A percentile compares a stretch with the other conserved stretches of the same genome.
Evolutionary conservation across 2,888 invertebrate species (phyloP).

Genomic region (Gibbula magus): DNA sequence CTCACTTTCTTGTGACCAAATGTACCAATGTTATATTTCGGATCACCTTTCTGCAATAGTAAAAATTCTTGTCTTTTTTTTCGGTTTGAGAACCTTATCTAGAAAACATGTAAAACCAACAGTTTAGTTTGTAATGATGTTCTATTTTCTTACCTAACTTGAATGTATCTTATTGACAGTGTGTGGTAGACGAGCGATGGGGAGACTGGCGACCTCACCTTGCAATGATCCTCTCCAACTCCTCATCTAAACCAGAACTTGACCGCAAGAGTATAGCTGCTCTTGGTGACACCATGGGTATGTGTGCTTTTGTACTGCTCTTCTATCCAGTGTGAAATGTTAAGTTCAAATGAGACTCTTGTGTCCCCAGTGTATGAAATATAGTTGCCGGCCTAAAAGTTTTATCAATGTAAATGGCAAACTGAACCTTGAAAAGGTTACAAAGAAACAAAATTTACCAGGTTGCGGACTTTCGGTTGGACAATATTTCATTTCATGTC

Average conservation of each 20-base stretch:
- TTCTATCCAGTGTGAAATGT: neutral
- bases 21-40: too few species aligned
- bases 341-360: neutral
- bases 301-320: neutral
- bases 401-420: neutral
- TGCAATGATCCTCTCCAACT: constrained; percentile 91
- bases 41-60: too few species aligned
- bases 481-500: neutral
- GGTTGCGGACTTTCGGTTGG: too few species aligned
- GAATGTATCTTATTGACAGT: constrained; percentile 57
- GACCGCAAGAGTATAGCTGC: constrained; percentile 79
- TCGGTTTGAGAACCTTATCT: too few species aligned
- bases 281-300: constrained; percentile 79
- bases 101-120: too few species aligned
- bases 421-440: neutral
- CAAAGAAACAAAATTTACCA: too few species aligned
- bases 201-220: constrained; percentile 96
- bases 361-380: neutral
- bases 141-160: neutral
- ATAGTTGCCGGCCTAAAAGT: neutral
- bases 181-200: constrained; percentile 77
- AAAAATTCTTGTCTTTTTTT: too few species aligned
- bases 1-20: too few species aligned
- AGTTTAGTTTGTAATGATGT: neutral
- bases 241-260: constrained; percentile 79